phyloP scores from a whole-genome alignment of 2,797 vertebrate genomes.

The Epinephelus malabaricus region DNA sequence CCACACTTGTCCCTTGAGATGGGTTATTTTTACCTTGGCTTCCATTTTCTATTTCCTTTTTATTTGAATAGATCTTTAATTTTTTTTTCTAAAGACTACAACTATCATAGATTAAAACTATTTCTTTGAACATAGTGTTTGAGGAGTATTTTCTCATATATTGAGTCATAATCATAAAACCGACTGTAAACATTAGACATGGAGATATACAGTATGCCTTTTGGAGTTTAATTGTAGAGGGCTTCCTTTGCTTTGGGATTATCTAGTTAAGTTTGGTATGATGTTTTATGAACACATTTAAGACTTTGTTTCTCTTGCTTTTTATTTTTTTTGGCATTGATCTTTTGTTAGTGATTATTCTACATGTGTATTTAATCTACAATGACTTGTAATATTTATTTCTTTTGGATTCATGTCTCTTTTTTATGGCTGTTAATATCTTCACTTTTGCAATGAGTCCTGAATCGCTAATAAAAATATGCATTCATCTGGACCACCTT shows the following conservation, averaged over 20 bases:
- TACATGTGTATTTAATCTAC: slow-evolving; percentile 87
- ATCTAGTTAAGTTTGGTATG: slow-evolving; percentile 86
- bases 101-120: slow-evolving; percentile 63
- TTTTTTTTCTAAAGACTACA: slow-evolving; percentile 59
- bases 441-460: slow-evolving; percentile 63
- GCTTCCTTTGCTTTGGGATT: slow-evolving; percentile 85
- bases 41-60: slow-evolving; percentile 72
- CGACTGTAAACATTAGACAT: slow-evolving; percentile 73
- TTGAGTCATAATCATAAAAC: slow-evolving; percentile 68
- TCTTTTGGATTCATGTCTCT: slow-evolving; percentile 82
- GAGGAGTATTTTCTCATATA: slow-evolving; percentile 65
- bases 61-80: slow-evolving; percentile 57
- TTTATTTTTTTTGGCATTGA: slow-evolving; percentile 71
- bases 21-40: slow-evolving; percentile 61
- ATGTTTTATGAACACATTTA: slow-evolving; percentile 76
- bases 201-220: slow-evolving; percentile 85
- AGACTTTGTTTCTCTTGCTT: slow-evolving; percentile 69
- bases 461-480: slow-evolving; percentile 68
- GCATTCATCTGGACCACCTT: slow-evolving; percentile 64
- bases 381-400: slow-evolving; percentile 92
- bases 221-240: slow-evolving; percentile 82
- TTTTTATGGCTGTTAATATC: slow-evolving; percentile 78
- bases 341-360: slow-evolving; percentile 83
- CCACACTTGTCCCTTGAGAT: slow-evolving; percentile 24
- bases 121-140: slow-evolving; percentile 65